Conservation (phyloP, 53 echinoderm and acorn worm genomes). For the Arbacia lixula region DNA sequence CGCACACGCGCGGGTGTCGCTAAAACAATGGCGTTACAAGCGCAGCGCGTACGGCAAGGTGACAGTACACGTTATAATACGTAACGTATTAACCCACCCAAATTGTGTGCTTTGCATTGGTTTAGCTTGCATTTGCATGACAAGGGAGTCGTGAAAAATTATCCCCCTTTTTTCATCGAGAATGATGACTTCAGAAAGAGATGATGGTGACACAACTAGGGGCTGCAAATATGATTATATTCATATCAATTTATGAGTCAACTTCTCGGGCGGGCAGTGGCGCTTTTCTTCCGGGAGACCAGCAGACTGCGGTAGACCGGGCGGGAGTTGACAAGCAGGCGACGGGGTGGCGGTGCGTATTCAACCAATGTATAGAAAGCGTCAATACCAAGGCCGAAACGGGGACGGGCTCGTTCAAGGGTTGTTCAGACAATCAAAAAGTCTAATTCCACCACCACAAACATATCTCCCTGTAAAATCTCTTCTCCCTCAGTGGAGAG, state of each 20-base stretch:
- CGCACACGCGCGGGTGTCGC: conserved; percentile 26
- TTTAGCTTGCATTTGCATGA: conserved; percentile 27
- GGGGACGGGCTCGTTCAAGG: conserved; percentile 41
- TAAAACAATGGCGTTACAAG: conserved; percentile 17
- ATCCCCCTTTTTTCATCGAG: not conserved
- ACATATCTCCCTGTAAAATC: conserved; percentile 39
- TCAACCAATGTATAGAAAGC: conserved; percentile 55
- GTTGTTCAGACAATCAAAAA: conserved; percentile 42
- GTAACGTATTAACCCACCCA: conserved; percentile 29
- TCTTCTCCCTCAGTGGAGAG: not conserved
- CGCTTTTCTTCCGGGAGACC: conserved; percentile 48
- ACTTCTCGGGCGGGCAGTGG: conserved; percentile 47
- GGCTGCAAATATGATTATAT: conserved; percentile 54
- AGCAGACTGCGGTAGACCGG: conserved; percentile 46
- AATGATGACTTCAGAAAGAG: conserved; percentile 12
- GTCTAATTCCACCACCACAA: conserved; percentile 51
- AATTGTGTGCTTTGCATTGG: conserved; percentile 17
- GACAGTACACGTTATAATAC: conserved; percentile 29
- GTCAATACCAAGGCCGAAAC: conserved; percentile 55
- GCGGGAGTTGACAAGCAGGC: conserved; percentile 46
- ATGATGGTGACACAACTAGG: conserved; percentile 29
- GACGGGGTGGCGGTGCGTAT: conserved; percentile 52
- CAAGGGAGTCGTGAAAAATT: conserved; percentile 1
- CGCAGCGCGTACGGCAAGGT: conserved; percentile 19
- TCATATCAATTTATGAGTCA: conserved; percentile 60